Evolutionary conservation across 2,113 vertebrate species (phyloP).

Genomic region (Craseonycteris thonglongyai): DNA sequence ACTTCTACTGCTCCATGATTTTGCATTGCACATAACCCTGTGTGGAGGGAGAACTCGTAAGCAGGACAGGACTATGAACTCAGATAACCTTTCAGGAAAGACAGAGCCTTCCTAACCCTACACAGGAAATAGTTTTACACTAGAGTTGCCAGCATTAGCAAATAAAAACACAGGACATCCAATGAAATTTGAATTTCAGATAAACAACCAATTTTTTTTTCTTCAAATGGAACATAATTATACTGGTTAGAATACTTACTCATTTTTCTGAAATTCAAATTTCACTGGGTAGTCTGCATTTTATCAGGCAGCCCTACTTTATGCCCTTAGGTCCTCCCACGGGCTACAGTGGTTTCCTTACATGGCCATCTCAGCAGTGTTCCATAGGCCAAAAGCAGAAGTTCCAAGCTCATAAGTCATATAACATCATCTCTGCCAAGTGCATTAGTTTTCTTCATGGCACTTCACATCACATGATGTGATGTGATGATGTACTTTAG

Average conservation of each 20-base stretch:
- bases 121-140: not conserved
- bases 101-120: not conserved
- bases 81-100: not conserved
- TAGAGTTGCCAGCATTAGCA: not conserved
- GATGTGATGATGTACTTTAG: not conserved
- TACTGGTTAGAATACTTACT: not conserved
- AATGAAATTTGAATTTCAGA: not conserved
- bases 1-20: not conserved
- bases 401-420: not conserved
- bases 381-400: not conserved
- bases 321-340: not conserved
- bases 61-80: not conserved
- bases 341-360: not conserved
- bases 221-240: not conserved
- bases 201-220: not conserved
- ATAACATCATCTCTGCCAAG: not conserved
- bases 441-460: conserved; percentile 4
- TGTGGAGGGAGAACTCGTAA: not conserved
- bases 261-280: conserved; percentile 4
- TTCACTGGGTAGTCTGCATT: not conserved
- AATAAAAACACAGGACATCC: not conserved
- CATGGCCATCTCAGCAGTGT: not conserved
- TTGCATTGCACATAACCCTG: not conserved
- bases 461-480: not conserved
- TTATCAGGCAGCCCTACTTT: not conserved